A percentile compares a stretch with the other conserved stretches of the same genome.
phyloP scores from a whole-genome alignment of 2,888 invertebrate species.

The Cacoxenus indagator region DNA sequence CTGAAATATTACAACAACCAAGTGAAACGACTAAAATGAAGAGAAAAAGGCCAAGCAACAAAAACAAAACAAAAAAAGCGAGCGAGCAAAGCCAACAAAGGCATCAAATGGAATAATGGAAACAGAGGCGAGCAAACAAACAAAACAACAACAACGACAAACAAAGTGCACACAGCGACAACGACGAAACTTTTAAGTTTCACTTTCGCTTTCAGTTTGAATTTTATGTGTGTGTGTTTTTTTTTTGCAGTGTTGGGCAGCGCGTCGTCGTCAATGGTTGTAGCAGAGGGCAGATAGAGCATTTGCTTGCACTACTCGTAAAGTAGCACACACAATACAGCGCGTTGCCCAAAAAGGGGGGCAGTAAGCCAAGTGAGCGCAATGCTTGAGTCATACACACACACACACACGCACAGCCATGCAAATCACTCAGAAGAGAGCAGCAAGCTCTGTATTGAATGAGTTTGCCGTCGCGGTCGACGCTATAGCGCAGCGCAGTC shows the following conservation, averaged over 20 bases:
- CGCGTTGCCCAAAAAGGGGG: conserved; percentile 17
- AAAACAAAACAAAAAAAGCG: not conserved
- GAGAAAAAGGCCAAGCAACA: not conserved
- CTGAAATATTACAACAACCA: conserved; percentile 17
- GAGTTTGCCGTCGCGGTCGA: not conserved
- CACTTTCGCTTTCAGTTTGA: conserved; percentile 68
- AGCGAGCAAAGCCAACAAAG: not conserved
- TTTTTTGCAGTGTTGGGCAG: not conserved
- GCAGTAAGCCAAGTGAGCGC: conserved; percentile 12
- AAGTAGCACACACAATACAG: conserved; percentile 7
- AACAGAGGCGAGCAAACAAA: not conserved
- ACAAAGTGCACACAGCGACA: not conserved
- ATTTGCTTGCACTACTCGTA: not conserved
- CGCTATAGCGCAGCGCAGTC: not conserved
- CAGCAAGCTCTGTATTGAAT: not conserved
- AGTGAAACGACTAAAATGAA: not conserved
- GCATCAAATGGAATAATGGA: not conserved
- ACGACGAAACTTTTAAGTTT: conserved; percentile 52
- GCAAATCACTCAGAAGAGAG: not conserved
- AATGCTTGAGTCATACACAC: conserved; percentile 14
- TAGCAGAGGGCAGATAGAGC: not conserved
- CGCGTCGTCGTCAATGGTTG: not conserved
- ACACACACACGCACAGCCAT: not conserved
- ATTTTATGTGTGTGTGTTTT: conserved; percentile 31
- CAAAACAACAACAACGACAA: not conserved